Evolutionary conservation across 1,140 invertebrate genomes (phyloP).

Genomic region (Brachionus angularis): DNA sequence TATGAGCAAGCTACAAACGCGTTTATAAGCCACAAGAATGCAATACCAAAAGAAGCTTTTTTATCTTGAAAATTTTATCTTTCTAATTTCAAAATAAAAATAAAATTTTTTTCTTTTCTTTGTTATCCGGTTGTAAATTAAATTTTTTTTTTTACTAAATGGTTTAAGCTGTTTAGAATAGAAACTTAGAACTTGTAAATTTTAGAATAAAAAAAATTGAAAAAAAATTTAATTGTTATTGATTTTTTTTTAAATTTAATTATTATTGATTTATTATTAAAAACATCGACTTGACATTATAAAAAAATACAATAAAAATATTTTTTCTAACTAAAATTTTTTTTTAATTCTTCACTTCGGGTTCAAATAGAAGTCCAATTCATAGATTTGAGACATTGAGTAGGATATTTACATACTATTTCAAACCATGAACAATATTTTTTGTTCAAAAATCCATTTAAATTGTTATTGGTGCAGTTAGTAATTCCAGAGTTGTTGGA

Average conservation of each 20-base stretch:
- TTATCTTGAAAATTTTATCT: neutral
- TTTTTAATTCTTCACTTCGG: too few species aligned
- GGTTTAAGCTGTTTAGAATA: too few species aligned
- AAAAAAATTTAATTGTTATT: neutral
- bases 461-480: slow-evolving; percentile 2
- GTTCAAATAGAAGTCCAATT: slow-evolving; percentile 4
- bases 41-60: neutral
- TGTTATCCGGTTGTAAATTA: too few species aligned
- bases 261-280: too few species aligned
- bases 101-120: neutral
- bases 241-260: neutral
- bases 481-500: slow-evolving; percentile 5
- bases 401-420: slow-evolving; percentile 35
- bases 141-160: too few species aligned
- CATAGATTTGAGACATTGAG: slow-evolving; percentile 32
- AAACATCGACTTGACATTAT: too few species aligned
- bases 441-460: slow-evolving; percentile 3
- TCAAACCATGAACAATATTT: slow-evolving; percentile 42
- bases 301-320: neutral
- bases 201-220: too few species aligned
- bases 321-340: neutral
- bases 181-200: too few species aligned
- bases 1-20: slow-evolving; percentile 2
- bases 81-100: neutral
- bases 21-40: neutral